Percentiles rank a stretch among this genome's conserved stretches.
These are phyloP conservation scores for Drosophila imparisetae DNA, from an alignment of 2,888 invertebrate species.

Conservation along the genomic window DNA sequence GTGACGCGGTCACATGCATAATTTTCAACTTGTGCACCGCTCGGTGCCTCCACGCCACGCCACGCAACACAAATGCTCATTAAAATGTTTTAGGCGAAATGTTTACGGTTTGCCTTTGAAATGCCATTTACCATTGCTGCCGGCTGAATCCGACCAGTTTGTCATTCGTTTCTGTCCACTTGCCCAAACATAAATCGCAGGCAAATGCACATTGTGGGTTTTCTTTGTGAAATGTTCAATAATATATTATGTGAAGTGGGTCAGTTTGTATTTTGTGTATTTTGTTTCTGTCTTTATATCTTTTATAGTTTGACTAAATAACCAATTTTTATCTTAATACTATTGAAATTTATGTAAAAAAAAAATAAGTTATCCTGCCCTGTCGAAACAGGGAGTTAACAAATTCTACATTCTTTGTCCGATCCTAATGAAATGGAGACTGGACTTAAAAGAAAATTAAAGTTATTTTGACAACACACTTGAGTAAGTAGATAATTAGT, in stretches of 20 bases:
- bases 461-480: neutral
- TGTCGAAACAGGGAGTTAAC: neutral
- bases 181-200: neutral
- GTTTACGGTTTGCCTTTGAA: constrained; percentile 65
- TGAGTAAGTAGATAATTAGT: neutral
- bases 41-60: neutral
- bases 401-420: neutral
- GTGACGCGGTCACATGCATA: constrained; percentile 63
- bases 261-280: neutral
- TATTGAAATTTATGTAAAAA: neutral
- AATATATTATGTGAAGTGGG: neutral
- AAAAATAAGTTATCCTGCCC: neutral
- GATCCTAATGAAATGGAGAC: neutral
- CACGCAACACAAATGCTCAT: constrained; percentile 61
- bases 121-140: constrained; percentile 57
- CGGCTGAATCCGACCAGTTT: constrained; percentile 20
- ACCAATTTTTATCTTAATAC: no score
- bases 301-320: neutral
- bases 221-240: neutral
- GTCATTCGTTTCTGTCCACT: constrained; percentile 1
- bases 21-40: constrained; percentile 23
- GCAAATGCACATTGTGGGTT: neutral
- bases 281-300: neutral
- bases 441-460: no score
- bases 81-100: constrained; percentile 71